Conservation (phyloP, 2,888 invertebrate genomes). For the Cabera pusaria region DNA sequence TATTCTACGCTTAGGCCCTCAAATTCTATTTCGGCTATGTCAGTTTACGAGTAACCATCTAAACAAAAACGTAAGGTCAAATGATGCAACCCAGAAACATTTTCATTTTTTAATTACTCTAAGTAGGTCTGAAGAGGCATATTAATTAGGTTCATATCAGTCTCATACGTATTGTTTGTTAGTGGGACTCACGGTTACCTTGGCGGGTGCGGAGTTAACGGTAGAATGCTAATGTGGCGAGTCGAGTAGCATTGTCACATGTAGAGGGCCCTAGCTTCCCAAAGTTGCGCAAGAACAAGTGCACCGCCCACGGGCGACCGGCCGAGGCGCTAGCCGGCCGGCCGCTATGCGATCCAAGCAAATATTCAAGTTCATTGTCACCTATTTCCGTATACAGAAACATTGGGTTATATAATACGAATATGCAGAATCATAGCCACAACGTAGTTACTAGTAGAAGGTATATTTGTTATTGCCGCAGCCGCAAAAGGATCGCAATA, state of each 20-base stretch:
- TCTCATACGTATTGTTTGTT: slow-evolving; percentile 25
- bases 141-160: slow-evolving; percentile 33
- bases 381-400: slow-evolving; percentile 36
- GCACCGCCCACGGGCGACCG: slow-evolving; percentile 57
- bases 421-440: too few relatives aligned
- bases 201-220: slow-evolving; percentile 61
- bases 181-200: slow-evolving; percentile 26
- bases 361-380: slow-evolving; percentile 74
- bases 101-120: slow-evolving; percentile 31
- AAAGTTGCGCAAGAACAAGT: slow-evolving; percentile 72
- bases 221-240: slow-evolving; percentile 75
- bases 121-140: slow-evolving; percentile 29
- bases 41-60: too few relatives aligned
- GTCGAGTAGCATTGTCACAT: slow-evolving; percentile 58
- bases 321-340: slow-evolving; percentile 32
- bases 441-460: too few relatives aligned
- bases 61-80: slow-evolving; percentile 29
- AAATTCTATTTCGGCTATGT: too few relatives aligned
- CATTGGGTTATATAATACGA: too few relatives aligned
- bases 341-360: slow-evolving; percentile 37
- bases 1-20: too few relatives aligned
- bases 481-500: slow-evolving; percentile 12
- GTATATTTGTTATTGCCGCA: not conserved
- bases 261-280: slow-evolving; percentile 53
- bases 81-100: slow-evolving; percentile 31